These are phyloP conservation scores for Leistus spinibarbis DNA, from an alignment of 2,888 invertebrate genomes.

Conservation along the genomic window DNA sequence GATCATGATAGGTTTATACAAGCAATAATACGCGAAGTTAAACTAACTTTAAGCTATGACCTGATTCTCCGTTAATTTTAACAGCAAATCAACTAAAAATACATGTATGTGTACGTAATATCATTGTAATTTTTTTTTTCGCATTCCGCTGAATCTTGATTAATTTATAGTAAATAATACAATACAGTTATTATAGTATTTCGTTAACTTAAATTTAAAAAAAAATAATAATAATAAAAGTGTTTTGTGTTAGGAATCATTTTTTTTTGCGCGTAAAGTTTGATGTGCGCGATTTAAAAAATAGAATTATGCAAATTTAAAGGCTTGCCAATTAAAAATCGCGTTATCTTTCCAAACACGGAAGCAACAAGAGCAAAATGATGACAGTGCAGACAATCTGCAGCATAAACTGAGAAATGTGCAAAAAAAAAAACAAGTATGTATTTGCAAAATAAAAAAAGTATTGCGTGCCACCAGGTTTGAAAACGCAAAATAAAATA, in stretches of 20 bases:
- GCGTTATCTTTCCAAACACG: constrained; percentile 16
- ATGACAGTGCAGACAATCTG: constrained; percentile 27
- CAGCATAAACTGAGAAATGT: constrained; percentile 32
- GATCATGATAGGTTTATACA: too few species aligned
- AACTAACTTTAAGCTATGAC: too few species aligned
- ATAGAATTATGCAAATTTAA: constrained; percentile 25
- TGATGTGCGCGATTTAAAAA: background rate
- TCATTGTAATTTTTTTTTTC: background rate
- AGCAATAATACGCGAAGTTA: too few species aligned
- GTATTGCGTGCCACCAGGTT: constrained; percentile 28
- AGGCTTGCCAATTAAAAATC: constrained; percentile 27
- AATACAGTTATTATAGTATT: too few species aligned
- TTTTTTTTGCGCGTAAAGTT: background rate
- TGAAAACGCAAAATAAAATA: constrained; percentile 31
- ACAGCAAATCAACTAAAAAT: too few species aligned
- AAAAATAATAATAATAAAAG: too few species aligned
- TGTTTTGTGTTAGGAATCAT: too few species aligned
- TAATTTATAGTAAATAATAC: too few species aligned
- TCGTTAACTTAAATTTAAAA: too few species aligned
- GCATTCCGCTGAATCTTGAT: too few species aligned
- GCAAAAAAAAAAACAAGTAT: constrained; percentile 21
- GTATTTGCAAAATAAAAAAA: constrained; percentile 9
- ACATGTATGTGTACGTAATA: too few species aligned
- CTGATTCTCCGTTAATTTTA: too few species aligned
- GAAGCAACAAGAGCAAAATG: constrained; percentile 27